A percentile compares a stretch with the other conserved stretches of the same genome.
phyloP scores from a whole-genome alignment of 2,113 vertebrate species.

The Pterophyllum scalare region DNA sequence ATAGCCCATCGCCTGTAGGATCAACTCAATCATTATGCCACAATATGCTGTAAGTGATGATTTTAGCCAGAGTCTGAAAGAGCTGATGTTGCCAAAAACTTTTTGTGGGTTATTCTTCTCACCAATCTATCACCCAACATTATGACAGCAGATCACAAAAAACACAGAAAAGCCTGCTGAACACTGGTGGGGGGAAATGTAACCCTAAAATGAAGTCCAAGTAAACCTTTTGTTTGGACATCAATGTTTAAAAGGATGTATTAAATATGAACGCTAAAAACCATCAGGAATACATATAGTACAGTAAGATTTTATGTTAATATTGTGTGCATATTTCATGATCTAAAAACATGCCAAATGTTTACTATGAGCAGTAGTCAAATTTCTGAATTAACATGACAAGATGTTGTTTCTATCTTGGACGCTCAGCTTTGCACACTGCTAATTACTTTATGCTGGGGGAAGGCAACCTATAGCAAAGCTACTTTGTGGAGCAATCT shows the following conservation, averaged over 20 bases:
- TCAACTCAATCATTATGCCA: conserved; percentile 41
- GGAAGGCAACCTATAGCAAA: background rate
- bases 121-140: conserved; percentile 13
- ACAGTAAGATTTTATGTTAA: background rate
- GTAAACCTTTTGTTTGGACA: background rate
- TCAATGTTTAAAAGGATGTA: background rate
- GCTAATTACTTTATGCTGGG: background rate
- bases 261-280: background rate
- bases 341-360: background rate
- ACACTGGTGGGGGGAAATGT: background rate
- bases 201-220: background rate
- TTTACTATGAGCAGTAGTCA: background rate
- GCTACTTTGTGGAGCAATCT: background rate
- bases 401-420: background rate
- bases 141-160: conserved; percentile 4
- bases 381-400: background rate
- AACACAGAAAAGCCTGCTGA: conserved; percentile 1
- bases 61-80: conserved; percentile 32
- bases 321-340: background rate
- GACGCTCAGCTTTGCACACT: background rate
- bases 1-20: conserved; percentile 8
- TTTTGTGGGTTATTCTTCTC: conserved; percentile 19
- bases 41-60: conserved; percentile 34
- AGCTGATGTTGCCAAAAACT: conserved; percentile 43
- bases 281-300: background rate